Evolutionary conservation across 2,797 vertebrate species (phyloP), one percentile per base, ranked within the genome.

Genomic region (Mormyrops boulengeri): DNA sequence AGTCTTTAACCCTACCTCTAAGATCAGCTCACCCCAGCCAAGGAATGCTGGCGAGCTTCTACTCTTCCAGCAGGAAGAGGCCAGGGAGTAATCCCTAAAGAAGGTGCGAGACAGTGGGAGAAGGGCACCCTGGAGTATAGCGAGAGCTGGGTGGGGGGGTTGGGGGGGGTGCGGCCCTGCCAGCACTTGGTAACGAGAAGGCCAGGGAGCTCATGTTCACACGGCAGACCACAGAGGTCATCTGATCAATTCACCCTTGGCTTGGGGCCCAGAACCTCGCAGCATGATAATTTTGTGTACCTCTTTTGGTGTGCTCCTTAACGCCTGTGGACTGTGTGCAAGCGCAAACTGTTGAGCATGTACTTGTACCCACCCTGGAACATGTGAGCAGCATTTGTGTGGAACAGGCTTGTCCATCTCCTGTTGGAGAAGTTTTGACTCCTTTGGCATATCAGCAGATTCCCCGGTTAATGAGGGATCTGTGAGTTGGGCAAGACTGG

Each of bases 31-130:
- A 87, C 80, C 88, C 84, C 88, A 41, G 88, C 47, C n/a, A 55
- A 47, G 55, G 52, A 90, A 89, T 89, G 80, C 60, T 11, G 49
- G 47, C 14, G 26, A 88, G 14, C 88, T 49, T 41, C 5, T 82
- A 52, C 86, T 53, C 88, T 52, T 69, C 88, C 4, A 86, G 69
- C 60, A 57, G 50, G 7, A 17, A 53, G 26, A 69, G 62, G 57
- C 84, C 55, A 66, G n/a, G 53, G 85, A 30, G 30, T 90, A 86
- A 89, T 89, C 82, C 90, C 88, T 86, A 69, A 89, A 87, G 90
- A 88, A 55, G 90, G 86, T 87, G 88, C 7, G 44, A 85, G 80
- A 8, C 77, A 89, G 38, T 8, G 38, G 53, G 80, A 89, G 77
- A 62, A 38, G 88, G 77, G 80, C 88, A 44, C 88, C 53, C 55